Percentiles rank a stretch among this genome's conserved stretches.
Conservation (phyloP, 2,797 vertebrate genomes). For the Aselliscus stoliczkanus region DNA sequence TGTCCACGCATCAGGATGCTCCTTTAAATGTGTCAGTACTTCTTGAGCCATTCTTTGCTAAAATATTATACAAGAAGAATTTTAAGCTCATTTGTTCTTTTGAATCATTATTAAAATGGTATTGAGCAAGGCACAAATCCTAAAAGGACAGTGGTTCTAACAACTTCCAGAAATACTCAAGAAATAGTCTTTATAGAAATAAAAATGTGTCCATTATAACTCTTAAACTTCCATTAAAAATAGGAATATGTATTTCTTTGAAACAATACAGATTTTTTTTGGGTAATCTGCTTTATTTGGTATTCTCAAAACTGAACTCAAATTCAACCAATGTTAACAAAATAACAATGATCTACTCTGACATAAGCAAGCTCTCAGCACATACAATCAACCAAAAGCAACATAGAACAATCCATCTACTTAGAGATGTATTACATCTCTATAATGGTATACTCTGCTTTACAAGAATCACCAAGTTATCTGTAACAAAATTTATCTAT, state of each 20-base stretch:
- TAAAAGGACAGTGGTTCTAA: not conserved
- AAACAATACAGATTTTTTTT: not conserved
- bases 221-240: not conserved
- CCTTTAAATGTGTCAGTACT: slow-evolving; percentile 97
- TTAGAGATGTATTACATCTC: not conserved
- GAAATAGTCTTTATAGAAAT: not conserved
- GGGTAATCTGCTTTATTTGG: not conserved
- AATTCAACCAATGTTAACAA: not conserved
- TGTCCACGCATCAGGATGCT: slow-evolving; percentile 98
- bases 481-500: not conserved
- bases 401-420: not conserved
- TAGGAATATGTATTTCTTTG: not conserved
- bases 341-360: not conserved
- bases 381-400: not conserved
- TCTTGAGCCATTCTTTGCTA: slow-evolving; percentile 99
- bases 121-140: not conserved
- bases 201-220: not conserved
- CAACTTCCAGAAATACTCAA: not conserved
- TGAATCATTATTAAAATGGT: slow-evolving; percentile 21
- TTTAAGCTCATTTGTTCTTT: slow-evolving; percentile 48
- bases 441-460: not conserved
- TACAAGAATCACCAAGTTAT: not conserved
- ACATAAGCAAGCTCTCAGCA: not conserved
- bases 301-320: slow-evolving; percentile 18
- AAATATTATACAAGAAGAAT: slow-evolving; percentile 57